A percentile compares a stretch with the other conserved stretches of the same genome.
Conservation (phyloP, 1,140 invertebrate species). For the roundworm (Caenorhabditis elegans) region DNA sequence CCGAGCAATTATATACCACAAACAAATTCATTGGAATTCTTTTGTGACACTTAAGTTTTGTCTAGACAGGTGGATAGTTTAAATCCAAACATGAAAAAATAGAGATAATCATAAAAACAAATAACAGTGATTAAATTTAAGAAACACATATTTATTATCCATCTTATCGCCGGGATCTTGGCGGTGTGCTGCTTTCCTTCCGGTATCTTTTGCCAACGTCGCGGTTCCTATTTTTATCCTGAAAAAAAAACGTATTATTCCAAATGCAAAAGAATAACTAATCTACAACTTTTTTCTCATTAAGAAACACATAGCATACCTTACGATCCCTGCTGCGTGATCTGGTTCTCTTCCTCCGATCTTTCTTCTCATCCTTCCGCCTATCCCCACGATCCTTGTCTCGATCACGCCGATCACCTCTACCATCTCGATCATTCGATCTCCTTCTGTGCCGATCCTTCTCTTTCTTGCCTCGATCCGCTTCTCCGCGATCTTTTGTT, state of each 20-base stretch:
- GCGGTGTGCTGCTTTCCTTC: background rate
- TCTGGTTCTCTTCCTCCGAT: background rate
- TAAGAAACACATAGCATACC: no score
- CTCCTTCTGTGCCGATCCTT: background rate
- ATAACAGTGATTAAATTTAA: background rate
- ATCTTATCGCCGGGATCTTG: background rate
- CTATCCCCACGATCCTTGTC: background rate
- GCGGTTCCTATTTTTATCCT: slow-evolving; percentile 5
- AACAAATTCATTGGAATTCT: slow-evolving; percentile 26
- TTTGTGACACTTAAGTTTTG: no score
- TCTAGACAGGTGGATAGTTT: no score
- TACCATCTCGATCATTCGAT: slow-evolving; percentile 1
- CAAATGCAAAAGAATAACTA: background rate
- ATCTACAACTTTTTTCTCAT: background rate
- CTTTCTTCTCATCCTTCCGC: slow-evolving; percentile 1
- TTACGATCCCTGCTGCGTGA: background rate
- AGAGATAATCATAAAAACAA: slow-evolving; percentile 9
- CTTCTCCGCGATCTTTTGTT: background rate
- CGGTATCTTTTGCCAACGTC: background rate
- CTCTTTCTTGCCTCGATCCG: slow-evolving; percentile 4
- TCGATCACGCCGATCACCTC: background rate
- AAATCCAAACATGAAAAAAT: background rate
- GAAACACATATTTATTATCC: background rate
- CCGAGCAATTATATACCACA: background rate
- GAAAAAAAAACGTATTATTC: background rate